Conservation (phyloP, 1,140 invertebrate genomes). For the Lepidotrigona ventralis region DNA sequence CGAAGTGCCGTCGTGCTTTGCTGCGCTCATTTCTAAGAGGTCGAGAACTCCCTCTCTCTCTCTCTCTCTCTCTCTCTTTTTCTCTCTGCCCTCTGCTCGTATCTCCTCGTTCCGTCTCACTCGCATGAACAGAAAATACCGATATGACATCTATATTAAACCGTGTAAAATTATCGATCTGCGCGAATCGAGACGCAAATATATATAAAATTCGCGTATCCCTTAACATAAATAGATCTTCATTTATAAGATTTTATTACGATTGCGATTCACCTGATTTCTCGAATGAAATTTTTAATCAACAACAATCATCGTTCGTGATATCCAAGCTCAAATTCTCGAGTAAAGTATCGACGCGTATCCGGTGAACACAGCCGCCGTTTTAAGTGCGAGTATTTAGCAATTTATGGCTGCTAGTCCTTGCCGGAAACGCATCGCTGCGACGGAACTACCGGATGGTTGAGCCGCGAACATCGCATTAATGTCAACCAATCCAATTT, state of each 20-base stretch:
- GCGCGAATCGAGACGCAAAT: neutral
- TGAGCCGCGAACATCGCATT: slow-evolving; percentile 54
- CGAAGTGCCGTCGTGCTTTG: slow-evolving; percentile 14
- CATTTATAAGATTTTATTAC: slow-evolving; percentile 26
- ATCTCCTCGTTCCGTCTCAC: neutral
- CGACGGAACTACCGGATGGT: slow-evolving; percentile 33
- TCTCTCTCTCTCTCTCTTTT: neutral
- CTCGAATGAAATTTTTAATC: neutral
- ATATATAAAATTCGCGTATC: slow-evolving; percentile 8
- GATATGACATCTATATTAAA: slow-evolving; percentile 59
- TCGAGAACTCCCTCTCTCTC: slow-evolving; percentile 21
- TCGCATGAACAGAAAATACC: slow-evolving; percentile 44
- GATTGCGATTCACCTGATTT: neutral
- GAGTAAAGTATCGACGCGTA: neutral
- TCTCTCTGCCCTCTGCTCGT: neutral
- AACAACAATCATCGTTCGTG: neutral
- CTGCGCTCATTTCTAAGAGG: slow-evolving; percentile 24
- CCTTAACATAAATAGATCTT: slow-evolving; percentile 24
- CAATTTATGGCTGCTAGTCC: slow-evolving; percentile 54
- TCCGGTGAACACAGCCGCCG: neutral
- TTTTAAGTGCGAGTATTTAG: slow-evolving; percentile 57
- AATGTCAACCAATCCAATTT: slow-evolving; percentile 55
- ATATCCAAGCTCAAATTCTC: neutral
- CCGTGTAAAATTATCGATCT: slow-evolving; percentile 46
- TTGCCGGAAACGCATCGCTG: slow-evolving; percentile 52